Conservation (phyloP, 2,113 vertebrate genomes). For the Malurus elegans region DNA sequence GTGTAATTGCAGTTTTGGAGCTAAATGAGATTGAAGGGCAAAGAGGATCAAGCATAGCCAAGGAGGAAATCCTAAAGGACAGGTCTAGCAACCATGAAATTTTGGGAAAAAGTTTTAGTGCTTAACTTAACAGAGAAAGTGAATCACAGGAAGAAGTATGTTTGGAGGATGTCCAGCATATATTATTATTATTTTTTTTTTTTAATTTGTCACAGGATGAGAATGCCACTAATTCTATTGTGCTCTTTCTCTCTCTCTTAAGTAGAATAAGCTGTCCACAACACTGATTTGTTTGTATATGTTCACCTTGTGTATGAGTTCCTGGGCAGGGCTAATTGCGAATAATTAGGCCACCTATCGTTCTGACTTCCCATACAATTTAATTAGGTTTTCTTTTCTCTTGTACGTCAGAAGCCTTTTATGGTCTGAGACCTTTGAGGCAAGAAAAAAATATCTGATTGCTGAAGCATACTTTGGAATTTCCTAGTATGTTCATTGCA, state of each 20-base stretch:
- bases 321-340: constrained; percentile 8
- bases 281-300: neutral
- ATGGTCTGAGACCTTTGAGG: neutral
- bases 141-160: neutral
- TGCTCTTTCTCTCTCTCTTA: neutral
- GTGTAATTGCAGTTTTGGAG: neutral
- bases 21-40: neutral
- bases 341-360: neutral
- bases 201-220: neutral
- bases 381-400: constrained; percentile 29
- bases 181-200: neutral
- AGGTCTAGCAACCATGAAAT: neutral
- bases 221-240: neutral
- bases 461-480: neutral
- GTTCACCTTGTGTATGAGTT: neutral
- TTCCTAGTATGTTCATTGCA: neutral
- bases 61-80: neutral
- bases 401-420: neutral
- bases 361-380: constrained; percentile 12
- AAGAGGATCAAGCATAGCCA: fast-evolving
- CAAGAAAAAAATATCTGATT: neutral
- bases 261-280: neutral
- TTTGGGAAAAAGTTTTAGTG: neutral
- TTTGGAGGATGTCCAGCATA: neutral
- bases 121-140: neutral